A percentile compares a stretch with the other conserved stretches of the same genome.
Conservation (phyloP, 2,888 invertebrate species). For the Imbricaverruca yamaguchii region DNA sequence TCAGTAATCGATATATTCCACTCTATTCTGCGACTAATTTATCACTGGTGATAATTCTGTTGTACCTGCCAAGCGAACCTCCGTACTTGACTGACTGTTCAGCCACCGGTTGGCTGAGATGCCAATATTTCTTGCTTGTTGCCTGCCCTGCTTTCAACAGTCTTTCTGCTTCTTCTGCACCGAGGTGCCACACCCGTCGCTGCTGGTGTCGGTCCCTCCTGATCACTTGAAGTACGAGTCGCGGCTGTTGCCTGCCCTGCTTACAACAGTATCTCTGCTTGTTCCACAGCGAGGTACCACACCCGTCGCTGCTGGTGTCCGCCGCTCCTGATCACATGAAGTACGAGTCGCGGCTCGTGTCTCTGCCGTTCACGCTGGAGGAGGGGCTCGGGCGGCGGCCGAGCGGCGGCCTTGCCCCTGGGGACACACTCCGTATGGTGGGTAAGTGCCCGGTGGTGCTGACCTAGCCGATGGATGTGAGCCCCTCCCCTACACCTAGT, state of each 20-base stretch:
- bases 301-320: neutral
- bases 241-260: neutral
- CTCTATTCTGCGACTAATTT: too few relatives aligned
- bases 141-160: neutral
- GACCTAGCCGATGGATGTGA: too few relatives aligned
- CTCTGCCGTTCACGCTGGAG: neutral
- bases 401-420: neutral
- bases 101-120: too few relatives aligned
- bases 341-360: neutral
- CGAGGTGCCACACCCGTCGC: neutral
- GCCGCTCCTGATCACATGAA: neutral
- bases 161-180: neutral
- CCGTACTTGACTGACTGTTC: too few relatives aligned
- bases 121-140: too few relatives aligned
- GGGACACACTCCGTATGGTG: neutral
- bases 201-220: neutral
- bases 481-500: too few relatives aligned
- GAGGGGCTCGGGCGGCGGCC: neutral
- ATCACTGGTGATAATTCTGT: too few relatives aligned
- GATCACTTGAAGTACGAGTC: neutral
- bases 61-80: too few relatives aligned
- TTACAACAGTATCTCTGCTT: neutral
- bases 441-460: neutral
- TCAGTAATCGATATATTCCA: too few relatives aligned
- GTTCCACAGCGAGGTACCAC: neutral